phyloP scores from a whole-genome alignment of 2,113 vertebrate species.

The Amphiprion percula region DNA sequence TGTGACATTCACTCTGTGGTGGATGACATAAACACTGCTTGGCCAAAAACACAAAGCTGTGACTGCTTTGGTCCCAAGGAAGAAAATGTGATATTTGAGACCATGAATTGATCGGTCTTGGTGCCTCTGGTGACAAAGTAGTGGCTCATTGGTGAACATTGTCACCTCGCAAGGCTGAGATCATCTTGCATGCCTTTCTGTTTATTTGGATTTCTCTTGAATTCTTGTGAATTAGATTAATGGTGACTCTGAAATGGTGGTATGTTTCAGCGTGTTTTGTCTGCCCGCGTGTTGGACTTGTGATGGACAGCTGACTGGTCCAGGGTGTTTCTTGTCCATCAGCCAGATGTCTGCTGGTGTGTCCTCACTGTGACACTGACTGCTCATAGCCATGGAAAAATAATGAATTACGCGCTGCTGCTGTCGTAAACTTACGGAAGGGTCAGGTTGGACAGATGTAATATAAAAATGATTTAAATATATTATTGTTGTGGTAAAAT shows the following conservation, averaged over 20 bases:
- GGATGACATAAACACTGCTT: background rate
- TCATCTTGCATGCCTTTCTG: conserved; percentile 3
- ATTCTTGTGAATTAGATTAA: background rate
- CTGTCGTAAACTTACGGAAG: background rate
- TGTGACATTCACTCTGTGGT: background rate
- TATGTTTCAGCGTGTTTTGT: conserved; percentile 8
- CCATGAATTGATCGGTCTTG: conserved; percentile 7
- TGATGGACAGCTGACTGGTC: conserved; percentile 25
- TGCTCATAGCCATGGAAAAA: conserved; percentile 5
- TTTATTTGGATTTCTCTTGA: background rate
- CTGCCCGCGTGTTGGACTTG: conserved; percentile 7
- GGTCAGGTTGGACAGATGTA: background rate
- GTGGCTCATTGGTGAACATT: background rate
- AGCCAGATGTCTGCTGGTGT: background rate
- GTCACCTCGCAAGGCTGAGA: conserved; percentile 4
- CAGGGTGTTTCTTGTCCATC: conserved; percentile 24
- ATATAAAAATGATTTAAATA: background rate
- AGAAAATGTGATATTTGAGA: conserved; percentile 16
- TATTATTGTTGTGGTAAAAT: background rate
- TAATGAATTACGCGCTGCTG: background rate
- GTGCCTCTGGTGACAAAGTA: background rate
- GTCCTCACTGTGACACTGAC: background rate
- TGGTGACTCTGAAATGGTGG: background rate
- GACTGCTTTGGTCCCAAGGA: background rate
- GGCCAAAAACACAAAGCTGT: conserved; percentile 4